These are phyloP conservation scores for Agriotes lineatus DNA, from an alignment of 2,888 invertebrate genomes.

Conservation along the genomic window DNA sequence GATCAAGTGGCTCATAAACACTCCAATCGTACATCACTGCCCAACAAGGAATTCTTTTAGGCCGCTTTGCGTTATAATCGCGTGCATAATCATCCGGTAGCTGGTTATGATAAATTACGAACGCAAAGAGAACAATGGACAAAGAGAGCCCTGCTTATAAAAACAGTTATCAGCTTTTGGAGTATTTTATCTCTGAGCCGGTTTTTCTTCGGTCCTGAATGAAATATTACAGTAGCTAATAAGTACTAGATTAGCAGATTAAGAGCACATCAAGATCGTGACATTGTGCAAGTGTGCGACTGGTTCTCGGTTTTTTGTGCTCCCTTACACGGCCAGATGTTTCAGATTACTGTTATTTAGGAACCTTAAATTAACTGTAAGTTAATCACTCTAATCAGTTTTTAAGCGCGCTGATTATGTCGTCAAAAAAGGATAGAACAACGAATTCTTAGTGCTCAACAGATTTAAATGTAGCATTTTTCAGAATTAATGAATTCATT, in stretches of 20 bases:
- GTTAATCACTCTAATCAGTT: too few relatives aligned
- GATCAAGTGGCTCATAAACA: too few relatives aligned
- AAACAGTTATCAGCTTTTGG: slow-evolving; percentile 22
- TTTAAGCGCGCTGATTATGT: too few relatives aligned
- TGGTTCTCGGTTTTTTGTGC: too few relatives aligned
- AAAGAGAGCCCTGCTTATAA: slow-evolving; percentile 19
- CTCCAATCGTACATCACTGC: neutral
- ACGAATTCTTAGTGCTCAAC: too few relatives aligned
- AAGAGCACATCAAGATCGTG: slow-evolving; percentile 29
- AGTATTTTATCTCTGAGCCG: slow-evolving; percentile 31
- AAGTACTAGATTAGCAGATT: slow-evolving; percentile 31
- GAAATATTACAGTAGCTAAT: slow-evolving; percentile 30
- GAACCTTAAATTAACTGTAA: too few relatives aligned
- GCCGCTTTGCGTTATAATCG: slow-evolving; percentile 2
- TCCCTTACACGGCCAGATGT: too few relatives aligned
- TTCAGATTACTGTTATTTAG: too few relatives aligned
- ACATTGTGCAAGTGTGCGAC: neutral
- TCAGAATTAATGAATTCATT: too few relatives aligned
- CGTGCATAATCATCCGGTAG: slow-evolving; percentile 21
- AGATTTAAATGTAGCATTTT: too few relatives aligned
- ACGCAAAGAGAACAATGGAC: slow-evolving; percentile 17
- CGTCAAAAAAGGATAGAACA: too few relatives aligned
- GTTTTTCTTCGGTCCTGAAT: slow-evolving; percentile 31
- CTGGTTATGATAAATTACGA: slow-evolving; percentile 22
- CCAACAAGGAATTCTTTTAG: neutral